Evolutionary conservation across 2,113 vertebrate species (phyloP), one percentile per base, ranked within the genome.

Genomic region (Gadus macrocephalus): DNA sequence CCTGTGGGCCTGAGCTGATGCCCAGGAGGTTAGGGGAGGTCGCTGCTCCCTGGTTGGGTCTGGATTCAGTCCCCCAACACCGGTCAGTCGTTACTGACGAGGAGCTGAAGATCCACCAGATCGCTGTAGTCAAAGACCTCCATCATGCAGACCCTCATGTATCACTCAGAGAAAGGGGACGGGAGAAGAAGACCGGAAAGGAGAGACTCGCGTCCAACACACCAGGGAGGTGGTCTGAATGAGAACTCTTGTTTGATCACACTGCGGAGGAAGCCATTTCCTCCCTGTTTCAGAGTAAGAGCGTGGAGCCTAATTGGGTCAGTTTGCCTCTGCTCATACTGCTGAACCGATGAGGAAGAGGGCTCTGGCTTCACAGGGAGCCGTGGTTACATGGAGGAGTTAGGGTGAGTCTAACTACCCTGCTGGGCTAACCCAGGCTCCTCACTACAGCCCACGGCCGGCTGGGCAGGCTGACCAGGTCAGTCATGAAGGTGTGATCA

Each of bases 191-290:
- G 61, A 76, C 77, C 42, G 15, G 12, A 5, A n/a, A 55, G 22
- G 75, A 74, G 62, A 42, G 76, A 74, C 68, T 35, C 55, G 68
- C 70, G 28, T 76, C 66, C 28, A 56, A 66, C 58, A 64, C 82
- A 64, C 75, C 22, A 49, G 84, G 83, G 86, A 83, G 42, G 69
- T 61, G 20, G 53, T 77, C 83, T 74, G 81, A 85, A 87, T 88
- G 74, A 89, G 77, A 74, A 75, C 68, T 83, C 72, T 66, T 74
- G 83, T 86, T 82, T 83, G 79, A 85, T 85, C 79, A 70, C 12
- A 62, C 60, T 64, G 58, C 74, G 56, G 60, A 38, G 65, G 70
- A 88, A 87, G 74, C 70, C 83, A 77, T 82, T 87, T 85, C 68
- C 42, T 49, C 73, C 66, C 58, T 14, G 67, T 69, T 80, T 78